A percentile compares a stretch with the other conserved stretches of the same genome.
Conservation (phyloP, 2,113 vertebrate species). For the Pyrgilauda ruficollis region DNA sequence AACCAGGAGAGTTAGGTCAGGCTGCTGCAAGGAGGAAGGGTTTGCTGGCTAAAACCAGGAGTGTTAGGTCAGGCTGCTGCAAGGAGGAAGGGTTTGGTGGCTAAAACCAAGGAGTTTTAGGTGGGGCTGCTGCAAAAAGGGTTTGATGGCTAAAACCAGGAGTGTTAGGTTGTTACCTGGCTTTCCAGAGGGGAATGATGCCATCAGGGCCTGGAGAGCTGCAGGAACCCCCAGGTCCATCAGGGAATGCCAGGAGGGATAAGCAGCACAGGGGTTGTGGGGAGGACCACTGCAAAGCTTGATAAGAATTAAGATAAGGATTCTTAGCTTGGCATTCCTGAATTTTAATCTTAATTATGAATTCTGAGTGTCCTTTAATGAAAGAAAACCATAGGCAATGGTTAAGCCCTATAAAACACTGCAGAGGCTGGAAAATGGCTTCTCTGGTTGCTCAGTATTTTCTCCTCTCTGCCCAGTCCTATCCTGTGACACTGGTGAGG, state of each 20-base stretch:
- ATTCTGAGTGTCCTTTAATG: not conserved
- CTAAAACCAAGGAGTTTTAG: too few species aligned
- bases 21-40: too few species aligned
- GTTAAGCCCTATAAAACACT: accelerated
- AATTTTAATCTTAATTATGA: not conserved
- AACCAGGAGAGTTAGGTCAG: accelerated
- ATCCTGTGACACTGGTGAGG: accelerated
- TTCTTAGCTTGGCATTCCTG: not conserved
- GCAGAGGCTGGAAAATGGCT: not conserved
- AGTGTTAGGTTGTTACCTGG: not conserved
- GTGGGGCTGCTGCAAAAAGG: too few species aligned
- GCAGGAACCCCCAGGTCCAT: accelerated
- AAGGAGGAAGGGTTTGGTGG: not conserved
- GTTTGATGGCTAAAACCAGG: too few species aligned
- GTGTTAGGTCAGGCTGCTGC: too few species aligned
- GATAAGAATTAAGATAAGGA: accelerated
- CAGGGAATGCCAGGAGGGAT: not conserved
- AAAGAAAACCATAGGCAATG: accelerated
- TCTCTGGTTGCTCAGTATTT: not conserved
- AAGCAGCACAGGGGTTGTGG: not conserved
- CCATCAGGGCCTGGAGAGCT: not conserved
- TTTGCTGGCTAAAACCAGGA: not conserved
- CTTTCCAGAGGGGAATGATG: not conserved
- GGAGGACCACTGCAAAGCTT: not conserved
- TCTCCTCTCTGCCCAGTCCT: not conserved